phyloP scores from a whole-genome alignment of 1,140 invertebrate genomes.

The Meloidogyne exigua region DNA sequence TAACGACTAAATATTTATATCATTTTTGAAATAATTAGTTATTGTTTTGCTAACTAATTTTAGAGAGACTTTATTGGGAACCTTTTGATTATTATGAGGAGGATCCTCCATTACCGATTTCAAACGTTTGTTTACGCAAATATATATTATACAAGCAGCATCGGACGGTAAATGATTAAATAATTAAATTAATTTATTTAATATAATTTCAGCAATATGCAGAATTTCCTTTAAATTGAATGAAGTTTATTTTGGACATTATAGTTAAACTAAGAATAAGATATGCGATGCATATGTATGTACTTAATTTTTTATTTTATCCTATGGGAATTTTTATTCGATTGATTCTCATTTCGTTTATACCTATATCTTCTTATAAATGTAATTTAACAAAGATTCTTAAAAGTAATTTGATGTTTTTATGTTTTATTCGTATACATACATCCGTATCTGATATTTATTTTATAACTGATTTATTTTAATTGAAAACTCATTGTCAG shows the following conservation, averaged over 20 bases:
- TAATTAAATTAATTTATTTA: not conserved
- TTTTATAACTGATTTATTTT: no score
- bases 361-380: not conserved
- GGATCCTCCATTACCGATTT: not conserved
- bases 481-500: no score
- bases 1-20: no score
- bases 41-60: no score
- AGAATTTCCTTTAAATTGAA: not conserved
- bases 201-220: not conserved
- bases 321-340: not conserved
- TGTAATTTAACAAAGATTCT: not conserved
- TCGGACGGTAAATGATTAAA: not conserved
- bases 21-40: no score
- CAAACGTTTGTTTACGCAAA: not conserved
- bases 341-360: not conserved
- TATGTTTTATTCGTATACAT: no score
- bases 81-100: slow-evolving; percentile 1
- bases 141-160: not conserved
- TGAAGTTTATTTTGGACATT: no score
- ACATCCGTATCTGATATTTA: no score
- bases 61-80: not conserved
- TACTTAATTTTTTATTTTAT: not conserved
- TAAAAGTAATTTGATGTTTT: not conserved
- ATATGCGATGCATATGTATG: no score
- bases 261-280: no score